phyloP scores from a whole-genome alignment of 2,113 vertebrate species.

The Ammodytes marinus region DNA sequence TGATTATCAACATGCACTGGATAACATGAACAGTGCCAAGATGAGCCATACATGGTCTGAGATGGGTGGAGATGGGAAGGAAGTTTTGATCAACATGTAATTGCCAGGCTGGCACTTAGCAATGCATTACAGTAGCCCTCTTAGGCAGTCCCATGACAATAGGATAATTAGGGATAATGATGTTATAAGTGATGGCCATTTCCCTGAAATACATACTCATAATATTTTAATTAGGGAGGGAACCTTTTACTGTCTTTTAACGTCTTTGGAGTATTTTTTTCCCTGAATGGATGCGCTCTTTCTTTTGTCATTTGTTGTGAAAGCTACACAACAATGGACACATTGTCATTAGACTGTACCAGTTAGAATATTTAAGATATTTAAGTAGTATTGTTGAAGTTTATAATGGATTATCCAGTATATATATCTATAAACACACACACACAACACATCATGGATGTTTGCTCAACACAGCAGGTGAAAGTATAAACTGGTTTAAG shows the following conservation, averaged over 20 bases:
- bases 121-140: slow-evolving; percentile 72
- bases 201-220: slow-evolving; percentile 73
- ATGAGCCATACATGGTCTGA: slow-evolving; percentile 62
- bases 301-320: slow-evolving; percentile 1
- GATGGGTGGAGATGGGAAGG: slow-evolving; percentile 67
- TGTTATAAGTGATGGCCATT: slow-evolving; percentile 70
- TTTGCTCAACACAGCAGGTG: slow-evolving; percentile 3
- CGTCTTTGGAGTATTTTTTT: slow-evolving; percentile 22
- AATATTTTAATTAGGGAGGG: slow-evolving; percentile 68
- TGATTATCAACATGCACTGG: neutral
- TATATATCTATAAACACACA: neutral
- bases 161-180: slow-evolving; percentile 74
- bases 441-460: neutral
- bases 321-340: neutral
- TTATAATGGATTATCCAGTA: neutral
- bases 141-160: slow-evolving; percentile 58
- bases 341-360: neutral
- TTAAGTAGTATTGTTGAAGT: neutral
- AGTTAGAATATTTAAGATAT: neutral
- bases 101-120: slow-evolving; percentile 70
- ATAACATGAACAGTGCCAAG: slow-evolving; percentile 46
- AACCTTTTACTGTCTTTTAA: slow-evolving; percentile 55
- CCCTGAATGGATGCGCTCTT: neutral
- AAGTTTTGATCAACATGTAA: slow-evolving; percentile 70
- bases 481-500: neutral